Percentiles rank a stretch among this genome's conserved stretches.
Conservation (phyloP, 2,113 vertebrate species). For the Thunnus thynnus region DNA sequence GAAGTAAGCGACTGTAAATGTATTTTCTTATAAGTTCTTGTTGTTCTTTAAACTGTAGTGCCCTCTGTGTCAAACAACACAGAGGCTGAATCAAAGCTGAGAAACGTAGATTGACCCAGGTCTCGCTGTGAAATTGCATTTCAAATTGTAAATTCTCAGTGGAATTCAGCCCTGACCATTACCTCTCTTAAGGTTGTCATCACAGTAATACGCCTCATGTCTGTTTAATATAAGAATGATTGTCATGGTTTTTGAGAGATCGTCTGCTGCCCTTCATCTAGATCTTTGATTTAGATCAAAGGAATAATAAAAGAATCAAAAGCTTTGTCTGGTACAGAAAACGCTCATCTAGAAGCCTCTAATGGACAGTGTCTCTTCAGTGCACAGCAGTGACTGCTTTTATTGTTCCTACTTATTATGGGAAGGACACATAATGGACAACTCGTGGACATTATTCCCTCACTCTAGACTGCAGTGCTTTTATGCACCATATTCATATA, state of each 20-base stretch:
- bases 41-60: neutral
- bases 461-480: constrained; percentile 35
- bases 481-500: constrained; percentile 59
- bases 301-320: constrained; percentile 9
- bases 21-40: neutral
- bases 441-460: constrained; percentile 40
- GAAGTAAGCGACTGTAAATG: neutral
- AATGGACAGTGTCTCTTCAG: constrained; percentile 37
- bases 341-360: constrained; percentile 6
- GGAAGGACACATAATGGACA: constrained; percentile 56
- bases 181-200: constrained; percentile 8
- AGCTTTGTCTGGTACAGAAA: constrained; percentile 16
- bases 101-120: neutral
- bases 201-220: constrained; percentile 11
- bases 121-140: constrained; percentile 14
- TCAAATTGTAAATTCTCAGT: constrained; percentile 9
- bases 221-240: constrained; percentile 1
- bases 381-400: constrained; percentile 28
- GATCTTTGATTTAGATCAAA: constrained; percentile 47
- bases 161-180: neutral
- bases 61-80: neutral
- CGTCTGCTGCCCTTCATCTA: neutral
- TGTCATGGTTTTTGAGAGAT: neutral
- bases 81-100: constrained; percentile 11
- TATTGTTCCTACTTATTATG: constrained; percentile 37